Base-by-base conservation (phyloP, 2,888 invertebrate species). In the Geotrupes spiniger region DNA sequence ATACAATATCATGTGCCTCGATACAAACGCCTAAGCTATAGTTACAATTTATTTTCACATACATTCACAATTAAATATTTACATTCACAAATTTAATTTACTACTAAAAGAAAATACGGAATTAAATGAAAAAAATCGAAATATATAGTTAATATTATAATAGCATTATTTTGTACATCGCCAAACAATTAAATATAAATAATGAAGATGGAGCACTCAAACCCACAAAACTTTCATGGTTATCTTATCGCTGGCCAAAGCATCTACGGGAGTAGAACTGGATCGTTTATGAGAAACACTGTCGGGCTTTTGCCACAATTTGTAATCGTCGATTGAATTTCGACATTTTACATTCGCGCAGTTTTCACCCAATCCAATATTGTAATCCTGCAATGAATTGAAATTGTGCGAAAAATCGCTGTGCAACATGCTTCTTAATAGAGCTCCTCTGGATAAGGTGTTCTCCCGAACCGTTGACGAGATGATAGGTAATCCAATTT, bases 401-500 rank as follows among this genome's bases (percentile, higher is more conserved):
- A 28, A 45, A 38, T 48, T 37, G n/a, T 39, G 25, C 14, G 8
- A 28, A 8, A 12, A 25, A 14, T 59, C 60, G 46, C 62, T 64
- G 46, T 66, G 65, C 6, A 68, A 49, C 65, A 69, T 66, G 46
- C 68, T 69, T 25, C 62, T 61, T 3, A 68, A 57, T n/a, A 68
- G 53, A 2, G 61, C 61, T 36, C 62, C 66, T 49, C 66, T 66
- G 9, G 49, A 55, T 61, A 42, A 38, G 3, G 46, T 42, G n/a
- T n/a, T n/a, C 46, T 61, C 61, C 12, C 53, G 52, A 52, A 57
- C 54, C n/a, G 63, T 63, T 16, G 66, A 64, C 51, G 65, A 63
- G n/a, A 64, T 53, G 17, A 66, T 15, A 3, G 87, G 87, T 62
- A 89, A 75, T 8, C 88, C 88, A 37, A 89, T 82, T 65, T 90